phyloP scores from a whole-genome alignment of 2,113 vertebrate species.

The Sprattus sprattus region DNA sequence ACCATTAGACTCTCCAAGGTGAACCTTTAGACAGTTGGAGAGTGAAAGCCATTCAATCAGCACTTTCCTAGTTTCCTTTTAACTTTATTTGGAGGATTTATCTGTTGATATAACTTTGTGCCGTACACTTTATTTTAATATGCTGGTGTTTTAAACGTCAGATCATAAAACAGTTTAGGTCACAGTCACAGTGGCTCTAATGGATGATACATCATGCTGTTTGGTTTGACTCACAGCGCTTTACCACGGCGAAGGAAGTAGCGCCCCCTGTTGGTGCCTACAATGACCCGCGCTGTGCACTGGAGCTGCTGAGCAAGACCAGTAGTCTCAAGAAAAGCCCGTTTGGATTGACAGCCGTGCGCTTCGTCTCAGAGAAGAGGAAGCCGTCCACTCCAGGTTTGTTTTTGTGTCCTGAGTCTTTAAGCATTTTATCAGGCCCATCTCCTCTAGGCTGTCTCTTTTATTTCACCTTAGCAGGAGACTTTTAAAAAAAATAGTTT shows the following conservation, averaged over 20 bases:
- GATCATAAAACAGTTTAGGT: not conserved
- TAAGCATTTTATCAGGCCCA: not conserved
- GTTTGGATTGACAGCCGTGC: conserved; percentile 70
- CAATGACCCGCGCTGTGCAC: conserved; percentile 67
- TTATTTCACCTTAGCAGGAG: not conserved
- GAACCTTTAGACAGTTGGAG: not conserved
- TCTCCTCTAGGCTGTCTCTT: not conserved
- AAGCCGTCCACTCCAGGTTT: conserved; percentile 63
- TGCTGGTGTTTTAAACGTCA: no score
- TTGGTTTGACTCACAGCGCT: conserved; percentile 63
- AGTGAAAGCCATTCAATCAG: not conserved
- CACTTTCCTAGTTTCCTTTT: not conserved
- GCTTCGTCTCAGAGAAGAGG: conserved; percentile 58
- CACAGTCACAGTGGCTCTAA: not conserved
- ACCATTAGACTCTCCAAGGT: not conserved
- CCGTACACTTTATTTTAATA: no score
- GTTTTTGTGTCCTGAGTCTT: conserved; percentile 18
- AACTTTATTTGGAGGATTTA: not conserved
- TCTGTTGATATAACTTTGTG: not conserved
- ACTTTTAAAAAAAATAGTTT: no score
- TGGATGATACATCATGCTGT: not conserved
- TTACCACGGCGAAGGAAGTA: conserved; percentile 68
- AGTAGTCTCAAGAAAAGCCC: conserved; percentile 62
- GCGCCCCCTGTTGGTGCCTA: conserved; percentile 76
- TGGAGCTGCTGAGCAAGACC: conserved; percentile 68